Evolutionary conservation across 2,797 vertebrate genomes (phyloP), one percentile per base, ranked within the genome.

Genomic region (Eulemur rubriventer): DNA sequence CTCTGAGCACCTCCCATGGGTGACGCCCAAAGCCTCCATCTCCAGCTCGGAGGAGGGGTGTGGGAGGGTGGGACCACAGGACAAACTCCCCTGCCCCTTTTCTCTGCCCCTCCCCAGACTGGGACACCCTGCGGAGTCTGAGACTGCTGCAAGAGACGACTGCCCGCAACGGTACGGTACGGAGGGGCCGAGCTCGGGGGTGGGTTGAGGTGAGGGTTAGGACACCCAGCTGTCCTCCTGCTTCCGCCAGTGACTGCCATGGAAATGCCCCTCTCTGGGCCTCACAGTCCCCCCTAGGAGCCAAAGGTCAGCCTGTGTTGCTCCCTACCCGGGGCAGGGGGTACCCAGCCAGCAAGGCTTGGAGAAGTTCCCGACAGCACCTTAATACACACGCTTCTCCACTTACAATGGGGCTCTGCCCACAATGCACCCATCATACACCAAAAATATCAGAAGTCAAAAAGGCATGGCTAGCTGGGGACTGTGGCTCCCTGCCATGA

Each of bases 91-190:
- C 38, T 1, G 13, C 30, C 48, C 10, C 9, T 8, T 10, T 35
- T 8, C 10, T 38, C 55, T 69, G 28, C 18, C n/a, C 20, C 73
- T 72, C 57, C 57, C 30, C 82, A 98, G 97, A 96, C 38, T 59
- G 96, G 96, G 97, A 97, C 46, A 91, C 94, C 0, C 7, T 69
- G 16, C 67, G 22, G 80, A 94, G 11, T 4, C 70, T 97, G 38
- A 96, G 89, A 33, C 96, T 90, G 57, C 96, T 98, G 79, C 79
- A 89, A 26, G 57, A 79, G 5, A 6, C n/a, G 0, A 33, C 96
- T 4, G 57, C 80, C 59, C 75, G 0, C 41, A 97, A 97, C 0
- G 80, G 97, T 98, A 97, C 0, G 84, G 97, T 97, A 97, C 0
- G 91, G 4, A 20, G 70, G 28, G n/a, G 12, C 35, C 7, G 0